Percentiles rank a stretch among this genome's conserved stretches.
phyloP scores from a whole-genome alignment of 2,888 invertebrate genomes.

The Cheilosia grossa region DNA sequence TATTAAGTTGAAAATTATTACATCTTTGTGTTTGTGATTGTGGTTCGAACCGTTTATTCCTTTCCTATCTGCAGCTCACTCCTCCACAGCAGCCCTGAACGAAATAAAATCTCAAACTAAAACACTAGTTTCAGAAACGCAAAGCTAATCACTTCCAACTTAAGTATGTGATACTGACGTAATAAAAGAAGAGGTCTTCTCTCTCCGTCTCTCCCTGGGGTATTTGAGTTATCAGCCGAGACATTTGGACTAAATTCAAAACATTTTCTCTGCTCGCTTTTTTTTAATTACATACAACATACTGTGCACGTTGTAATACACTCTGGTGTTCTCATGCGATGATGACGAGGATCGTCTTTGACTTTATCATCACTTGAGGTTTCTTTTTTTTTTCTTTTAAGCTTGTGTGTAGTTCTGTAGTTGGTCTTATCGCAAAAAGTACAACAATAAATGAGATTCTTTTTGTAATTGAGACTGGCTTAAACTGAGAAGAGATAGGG shows the following conservation, averaged over 20 bases:
- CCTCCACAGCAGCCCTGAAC: slow-evolving; percentile 27
- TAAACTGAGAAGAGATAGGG: slow-evolving; percentile 21
- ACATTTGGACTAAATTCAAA: slow-evolving; percentile 69
- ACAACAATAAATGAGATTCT: slow-evolving; percentile 42
- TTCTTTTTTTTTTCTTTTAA: slow-evolving; percentile 19
- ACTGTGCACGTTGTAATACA: background rate
- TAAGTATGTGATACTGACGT: slow-evolving; percentile 26
- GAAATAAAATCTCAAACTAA: slow-evolving; percentile 60
- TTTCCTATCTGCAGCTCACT: background rate
- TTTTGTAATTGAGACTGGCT: slow-evolving; percentile 28
- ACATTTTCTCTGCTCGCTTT: slow-evolving; percentile 39
- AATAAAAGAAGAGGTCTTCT: slow-evolving; percentile 26
- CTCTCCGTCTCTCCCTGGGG: slow-evolving; percentile 29
- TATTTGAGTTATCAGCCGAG: slow-evolving; percentile 64
- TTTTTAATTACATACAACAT: slow-evolving; percentile 36
- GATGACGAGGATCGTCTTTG: slow-evolving; percentile 45
- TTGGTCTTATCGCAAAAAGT: slow-evolving; percentile 55
- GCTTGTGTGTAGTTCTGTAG: slow-evolving; percentile 3
- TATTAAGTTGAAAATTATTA: background rate
- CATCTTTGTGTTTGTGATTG: slow-evolving; percentile 28
- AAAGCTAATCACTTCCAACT: slow-evolving; percentile 48
- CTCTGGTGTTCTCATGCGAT: slow-evolving; percentile 31
- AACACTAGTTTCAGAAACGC: slow-evolving; percentile 37
- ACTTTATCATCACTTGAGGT: slow-evolving; percentile 13
- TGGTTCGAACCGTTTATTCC: slow-evolving; percentile 35